Percentiles rank a stretch among this genome's conserved stretches.
Evolutionary conservation across 2,797 vertebrate genomes (phyloP).

Genomic region (Spinus pinus): DNA sequence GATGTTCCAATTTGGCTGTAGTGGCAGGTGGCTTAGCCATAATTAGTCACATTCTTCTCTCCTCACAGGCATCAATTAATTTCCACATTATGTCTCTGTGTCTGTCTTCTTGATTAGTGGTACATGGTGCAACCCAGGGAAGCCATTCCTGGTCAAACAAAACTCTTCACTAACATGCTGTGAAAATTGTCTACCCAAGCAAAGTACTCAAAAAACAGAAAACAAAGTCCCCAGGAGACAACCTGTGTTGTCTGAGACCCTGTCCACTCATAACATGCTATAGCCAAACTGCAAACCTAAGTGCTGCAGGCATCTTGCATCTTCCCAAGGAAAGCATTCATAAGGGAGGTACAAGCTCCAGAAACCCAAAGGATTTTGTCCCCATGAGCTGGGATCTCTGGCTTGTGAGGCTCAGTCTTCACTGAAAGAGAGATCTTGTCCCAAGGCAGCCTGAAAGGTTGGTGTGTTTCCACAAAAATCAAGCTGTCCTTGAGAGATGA

Average conservation of each 20-base stretch:
- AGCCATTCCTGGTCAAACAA: background rate
- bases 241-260: background rate
- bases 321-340: background rate
- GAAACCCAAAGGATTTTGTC: background rate
- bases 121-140: background rate
- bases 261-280: background rate
- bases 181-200: background rate
- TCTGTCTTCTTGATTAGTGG: background rate
- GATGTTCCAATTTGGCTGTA: background rate
- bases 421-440: background rate
- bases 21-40: background rate
- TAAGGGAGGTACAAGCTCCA: fast-evolving
- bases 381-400: background rate
- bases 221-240: background rate
- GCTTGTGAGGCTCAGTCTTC: background rate
- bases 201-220: background rate
- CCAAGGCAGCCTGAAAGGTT: background rate
- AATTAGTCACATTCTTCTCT: slow-evolving; percentile 11
- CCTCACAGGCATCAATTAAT: background rate
- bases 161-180: background rate
- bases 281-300: background rate
- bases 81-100: background rate
- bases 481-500: background rate
- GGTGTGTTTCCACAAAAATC: background rate
- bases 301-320: background rate